Evolutionary conservation across 30 jellyfish, hydroid and myxozoan species (phyloP).

Genomic region (Turritopsis dohrnii): DNA sequence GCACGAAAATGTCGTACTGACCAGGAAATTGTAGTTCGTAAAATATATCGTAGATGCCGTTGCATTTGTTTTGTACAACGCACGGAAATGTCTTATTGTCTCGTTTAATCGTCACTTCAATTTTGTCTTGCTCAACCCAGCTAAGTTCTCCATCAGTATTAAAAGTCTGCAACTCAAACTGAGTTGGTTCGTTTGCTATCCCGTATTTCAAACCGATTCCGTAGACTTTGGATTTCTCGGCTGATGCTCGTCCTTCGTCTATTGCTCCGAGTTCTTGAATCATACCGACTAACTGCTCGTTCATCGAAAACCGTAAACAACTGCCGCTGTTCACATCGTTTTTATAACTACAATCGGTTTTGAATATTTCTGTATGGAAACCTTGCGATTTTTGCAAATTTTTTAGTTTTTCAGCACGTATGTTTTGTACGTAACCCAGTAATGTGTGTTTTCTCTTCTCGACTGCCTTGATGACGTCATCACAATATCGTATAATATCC

Average conservation of each 20-base stretch:
- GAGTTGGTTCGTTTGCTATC: constrained; percentile 35
- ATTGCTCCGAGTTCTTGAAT: constrained; percentile 19
- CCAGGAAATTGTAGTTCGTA: constrained; percentile 33
- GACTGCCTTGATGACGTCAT: background rate
- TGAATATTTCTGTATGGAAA: background rate
- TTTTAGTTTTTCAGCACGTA: constrained; percentile 5
- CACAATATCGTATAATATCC: constrained; percentile 10
- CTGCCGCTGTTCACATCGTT: constrained; percentile 1
- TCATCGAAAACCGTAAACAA: constrained; percentile 24
- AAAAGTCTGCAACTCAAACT: constrained; percentile 13
- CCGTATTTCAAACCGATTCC: constrained; percentile 28
- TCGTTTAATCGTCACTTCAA: constrained; percentile 10
- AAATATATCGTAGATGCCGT: constrained; percentile 19
- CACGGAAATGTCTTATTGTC: background rate
- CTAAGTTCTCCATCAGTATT: constrained; percentile 23
- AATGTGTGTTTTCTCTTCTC: background rate
- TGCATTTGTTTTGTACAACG: constrained; percentile 25
- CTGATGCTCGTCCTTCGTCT: constrained; percentile 32
- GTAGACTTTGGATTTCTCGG: constrained; percentile 8
- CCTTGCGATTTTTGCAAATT: background rate
- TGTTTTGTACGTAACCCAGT: constrained; percentile 10
- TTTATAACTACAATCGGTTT: background rate
- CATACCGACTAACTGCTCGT: background rate
- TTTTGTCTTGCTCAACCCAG: constrained; percentile 41
- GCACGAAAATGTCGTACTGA: constrained; percentile 8